Conservation (phyloP, 1,140 invertebrate genomes). For the Tetramorium parvispinum region DNA sequence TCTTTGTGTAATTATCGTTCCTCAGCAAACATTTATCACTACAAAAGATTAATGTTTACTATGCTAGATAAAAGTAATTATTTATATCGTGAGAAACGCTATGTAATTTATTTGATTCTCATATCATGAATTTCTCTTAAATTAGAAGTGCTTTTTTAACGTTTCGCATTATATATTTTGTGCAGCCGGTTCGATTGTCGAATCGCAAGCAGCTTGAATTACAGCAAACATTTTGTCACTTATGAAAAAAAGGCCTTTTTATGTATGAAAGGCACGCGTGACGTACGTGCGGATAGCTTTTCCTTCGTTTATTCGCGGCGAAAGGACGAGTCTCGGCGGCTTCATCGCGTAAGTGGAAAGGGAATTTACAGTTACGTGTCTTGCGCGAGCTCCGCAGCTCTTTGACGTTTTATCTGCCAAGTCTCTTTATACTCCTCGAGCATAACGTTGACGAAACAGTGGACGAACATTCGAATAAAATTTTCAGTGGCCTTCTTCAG, state of each 20-base stretch:
- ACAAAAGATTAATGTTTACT: not conserved
- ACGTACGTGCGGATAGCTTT: constrained; percentile 18
- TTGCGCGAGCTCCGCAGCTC: not conserved
- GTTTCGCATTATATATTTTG: not conserved
- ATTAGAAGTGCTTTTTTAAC: not conserved
- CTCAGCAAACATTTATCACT: not conserved
- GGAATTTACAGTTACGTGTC: constrained; percentile 62
- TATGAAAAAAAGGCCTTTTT: not conserved
- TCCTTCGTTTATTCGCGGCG: not conserved
- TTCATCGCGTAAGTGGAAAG: not conserved
- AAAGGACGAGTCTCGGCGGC: constrained; percentile 26
- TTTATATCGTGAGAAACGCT: not conserved
- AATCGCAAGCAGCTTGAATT: not conserved
- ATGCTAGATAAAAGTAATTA: not conserved
- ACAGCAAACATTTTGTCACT: not conserved
- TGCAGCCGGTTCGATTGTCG: not conserved
- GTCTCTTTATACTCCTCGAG: constrained; percentile 14
- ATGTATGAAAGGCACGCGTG: not conserved
- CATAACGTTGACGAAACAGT: not conserved
- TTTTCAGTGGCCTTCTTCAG: not conserved
- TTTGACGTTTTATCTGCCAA: not conserved
- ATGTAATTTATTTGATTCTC: not conserved
- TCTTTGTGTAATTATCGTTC: not conserved
- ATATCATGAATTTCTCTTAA: not conserved
- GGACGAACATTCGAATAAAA: not conserved